phyloP scores from a whole-genome alignment of 2,888 invertebrate species.

The Idaea dimidiata region DNA sequence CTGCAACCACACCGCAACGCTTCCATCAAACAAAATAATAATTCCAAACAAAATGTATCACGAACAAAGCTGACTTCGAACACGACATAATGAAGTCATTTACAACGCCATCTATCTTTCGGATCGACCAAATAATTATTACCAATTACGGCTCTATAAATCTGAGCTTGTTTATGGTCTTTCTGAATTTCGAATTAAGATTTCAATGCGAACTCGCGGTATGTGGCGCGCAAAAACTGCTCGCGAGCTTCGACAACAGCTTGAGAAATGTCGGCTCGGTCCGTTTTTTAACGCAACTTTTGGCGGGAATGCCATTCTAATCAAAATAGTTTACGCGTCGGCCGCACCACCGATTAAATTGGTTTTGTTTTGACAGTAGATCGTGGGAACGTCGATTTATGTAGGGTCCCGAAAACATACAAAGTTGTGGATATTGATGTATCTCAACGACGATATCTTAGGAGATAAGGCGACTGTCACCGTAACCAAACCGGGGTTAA shows the following conservation, averaged over 20 bases:
- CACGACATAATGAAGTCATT: conserved; percentile 63
- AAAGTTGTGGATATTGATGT: neutral
- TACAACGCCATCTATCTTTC: conserved; percentile 45
- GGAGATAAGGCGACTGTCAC: neutral
- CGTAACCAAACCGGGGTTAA: neutral
- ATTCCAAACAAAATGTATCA: conserved; percentile 11
- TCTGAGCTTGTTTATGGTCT: conserved; percentile 50
- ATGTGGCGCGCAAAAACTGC: conserved; percentile 64
- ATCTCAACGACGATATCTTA: neutral
- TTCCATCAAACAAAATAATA: conserved; percentile 32
- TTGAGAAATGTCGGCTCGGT: conserved; percentile 70
- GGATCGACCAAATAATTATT: conserved; percentile 55
- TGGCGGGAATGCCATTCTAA: conserved; percentile 76
- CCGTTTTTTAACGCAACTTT: conserved; percentile 60
- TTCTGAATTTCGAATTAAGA: conserved; percentile 64
- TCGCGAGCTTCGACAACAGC: conserved; percentile 63
- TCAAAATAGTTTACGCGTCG: conserved; percentile 79
- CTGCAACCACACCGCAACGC: neutral
- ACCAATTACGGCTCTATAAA: conserved; percentile 63
- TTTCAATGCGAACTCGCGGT: conserved; percentile 68
- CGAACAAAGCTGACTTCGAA: conserved; percentile 29
- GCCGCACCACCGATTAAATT: conserved; percentile 40
- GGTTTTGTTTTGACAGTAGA: conserved; percentile 45
- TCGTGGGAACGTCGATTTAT: conserved; percentile 55
- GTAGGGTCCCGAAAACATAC: neutral